These are phyloP conservation scores for Aphelinus atriplicis DNA, from an alignment of 1,140 invertebrate genomes.

Conservation along the genomic window DNA sequence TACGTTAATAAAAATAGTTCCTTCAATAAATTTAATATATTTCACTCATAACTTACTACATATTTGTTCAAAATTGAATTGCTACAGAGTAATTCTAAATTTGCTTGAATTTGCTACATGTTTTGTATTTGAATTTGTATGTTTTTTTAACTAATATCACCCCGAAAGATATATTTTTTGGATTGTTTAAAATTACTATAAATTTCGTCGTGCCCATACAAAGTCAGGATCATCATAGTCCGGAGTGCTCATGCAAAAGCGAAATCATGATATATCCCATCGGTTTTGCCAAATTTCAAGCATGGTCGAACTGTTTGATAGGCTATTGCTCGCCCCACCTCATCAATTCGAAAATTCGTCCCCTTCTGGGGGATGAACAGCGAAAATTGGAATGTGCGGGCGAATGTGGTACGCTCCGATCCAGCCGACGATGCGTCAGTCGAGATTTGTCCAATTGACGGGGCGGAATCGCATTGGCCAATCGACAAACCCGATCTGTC, in stretches of 20 bases:
- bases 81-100: too few species aligned
- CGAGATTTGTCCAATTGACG: conserved; percentile 55
- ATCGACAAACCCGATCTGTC: conserved; percentile 48
- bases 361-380: conserved; percentile 25
- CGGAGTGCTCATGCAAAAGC: conserved; percentile 2
- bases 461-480: conserved; percentile 42
- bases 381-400: conserved; percentile 51
- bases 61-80: too few species aligned
- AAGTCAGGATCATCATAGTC: neutral
- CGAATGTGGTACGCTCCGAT: neutral
- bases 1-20: too few species aligned
- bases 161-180: too few species aligned
- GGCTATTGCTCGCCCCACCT: conserved; percentile 41
- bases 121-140: too few species aligned
- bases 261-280: conserved; percentile 53
- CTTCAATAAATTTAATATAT: too few species aligned
- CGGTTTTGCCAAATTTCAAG: conserved; percentile 52
- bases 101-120: too few species aligned
- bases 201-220: too few species aligned
- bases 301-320: conserved; percentile 55
- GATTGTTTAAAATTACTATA: too few species aligned
- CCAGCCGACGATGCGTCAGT: neutral
- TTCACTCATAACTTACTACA: too few species aligned
- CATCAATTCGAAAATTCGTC: neutral
- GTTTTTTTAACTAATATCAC: too few species aligned